Base-by-base conservation (phyloP, 2,113 vertebrate species). In the Onychorhynchus coronatus region DNA sequence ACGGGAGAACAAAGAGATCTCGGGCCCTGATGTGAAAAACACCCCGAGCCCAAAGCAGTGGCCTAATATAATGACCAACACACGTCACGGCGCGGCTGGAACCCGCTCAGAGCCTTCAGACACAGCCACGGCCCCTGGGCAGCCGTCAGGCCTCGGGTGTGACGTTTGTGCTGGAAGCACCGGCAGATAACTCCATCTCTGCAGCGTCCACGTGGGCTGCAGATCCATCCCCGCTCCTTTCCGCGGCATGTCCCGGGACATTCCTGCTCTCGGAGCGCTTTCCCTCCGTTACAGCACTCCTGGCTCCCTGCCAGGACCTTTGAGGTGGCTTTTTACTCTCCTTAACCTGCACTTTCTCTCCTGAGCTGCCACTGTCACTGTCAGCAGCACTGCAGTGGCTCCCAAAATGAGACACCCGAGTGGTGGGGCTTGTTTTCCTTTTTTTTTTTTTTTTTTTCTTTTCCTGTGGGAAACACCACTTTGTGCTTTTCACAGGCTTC, bases 1-100 rank as follows among this genome's bases (percentile, higher is more conserved):
- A 76, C 9, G 8, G 75, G 75, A 96, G 77, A 94, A 93, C 88
- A 98, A 95, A 97, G 91, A 85, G 88, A 90, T 86, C 71, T 37
- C 49, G 3, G 67, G 52, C 31, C 53, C 71, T 95, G 80, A 91
- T 90, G 72, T 85, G 56, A 96, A 97, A 97, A 97, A 94, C 91
- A 94, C 63, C 28, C 67, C 8, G 25, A 56, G 63, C 80, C 84
- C 78, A 58, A 89, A 81, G 11, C 18, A 53, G 59, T 47, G 88
- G 85, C 93, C 73, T 30, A 74, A 85, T 50, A 30, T 92, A 84
- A 46, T 85, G 35, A 72, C 23, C 88, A 76, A 31, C 61, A 37
- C 59, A 12, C 75, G 62, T 96, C 97, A 95, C 11, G 15, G 27
- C 1, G 28, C 18, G 86, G 92, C 81, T 77, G 83, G 84, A 96